phyloP scores from a whole-genome alignment of 2,888 invertebrate genomes.

The Chrysolina oricalcia region DNA sequence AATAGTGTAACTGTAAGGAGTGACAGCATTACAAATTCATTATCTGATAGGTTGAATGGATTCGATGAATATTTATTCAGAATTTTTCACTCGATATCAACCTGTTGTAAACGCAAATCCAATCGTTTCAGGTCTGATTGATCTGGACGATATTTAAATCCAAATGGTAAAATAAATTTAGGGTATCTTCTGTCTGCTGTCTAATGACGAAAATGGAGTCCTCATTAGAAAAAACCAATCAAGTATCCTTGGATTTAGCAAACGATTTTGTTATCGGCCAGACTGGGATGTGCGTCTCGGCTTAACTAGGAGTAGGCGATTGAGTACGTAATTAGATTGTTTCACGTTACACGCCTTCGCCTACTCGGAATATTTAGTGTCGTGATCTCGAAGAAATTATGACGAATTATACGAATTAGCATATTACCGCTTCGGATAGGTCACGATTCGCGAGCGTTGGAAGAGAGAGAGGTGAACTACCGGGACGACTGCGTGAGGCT shows the following conservation, averaged over 20 bases:
- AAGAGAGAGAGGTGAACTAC: not conserved
- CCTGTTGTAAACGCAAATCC: no score
- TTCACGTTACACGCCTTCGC: conserved; percentile 38
- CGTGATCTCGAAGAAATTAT: conserved; percentile 41
- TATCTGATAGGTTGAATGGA: no score
- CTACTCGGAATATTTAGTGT: conserved; percentile 40
- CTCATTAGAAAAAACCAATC: no score
- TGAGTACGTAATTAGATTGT: conserved; percentile 47
- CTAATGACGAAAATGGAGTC: no score
- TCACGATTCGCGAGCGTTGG: conserved; percentile 34
- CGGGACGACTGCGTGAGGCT: conserved; percentile 18
- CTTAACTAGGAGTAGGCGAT: conserved; percentile 44
- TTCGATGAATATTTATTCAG: no score
- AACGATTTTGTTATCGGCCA: not conserved
- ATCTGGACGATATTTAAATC: no score
- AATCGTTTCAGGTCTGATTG: no score
- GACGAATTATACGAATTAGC: conserved; percentile 43
- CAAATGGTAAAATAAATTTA: no score
- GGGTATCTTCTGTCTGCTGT: no score
- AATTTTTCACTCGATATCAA: no score
- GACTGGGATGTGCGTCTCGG: conserved; percentile 34
- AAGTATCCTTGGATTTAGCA: not conserved
- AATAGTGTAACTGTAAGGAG: no score
- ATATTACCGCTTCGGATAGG: conserved; percentile 32
- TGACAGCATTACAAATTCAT: no score